Evolutionary conservation across 2,797 vertebrate genomes (phyloP).

Genomic region (Poecilia wingei): DNA sequence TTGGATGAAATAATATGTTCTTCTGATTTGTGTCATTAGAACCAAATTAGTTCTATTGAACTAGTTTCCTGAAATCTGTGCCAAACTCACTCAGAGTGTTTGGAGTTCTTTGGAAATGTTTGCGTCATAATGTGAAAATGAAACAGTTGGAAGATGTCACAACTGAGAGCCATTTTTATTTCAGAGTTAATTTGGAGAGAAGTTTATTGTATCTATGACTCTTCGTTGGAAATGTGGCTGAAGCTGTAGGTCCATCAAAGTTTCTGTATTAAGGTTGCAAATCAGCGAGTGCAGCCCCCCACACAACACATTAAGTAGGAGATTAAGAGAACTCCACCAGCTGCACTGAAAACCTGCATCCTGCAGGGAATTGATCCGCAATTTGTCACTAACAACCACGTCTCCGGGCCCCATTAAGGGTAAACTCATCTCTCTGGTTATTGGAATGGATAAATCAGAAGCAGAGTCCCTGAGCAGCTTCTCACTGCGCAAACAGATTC

Average conservation of each 20-base stretch:
- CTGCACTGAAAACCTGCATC: neutral
- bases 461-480: conserved; percentile 16
- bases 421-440: conserved; percentile 51
- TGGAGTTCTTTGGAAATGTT: neutral
- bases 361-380: conserved; percentile 37
- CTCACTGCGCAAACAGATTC: conserved; percentile 4
- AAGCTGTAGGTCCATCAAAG: conserved; percentile 23
- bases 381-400: conserved; percentile 41
- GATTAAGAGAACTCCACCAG: conserved; percentile 21
- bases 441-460: conserved; percentile 50
- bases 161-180: conserved; percentile 15
- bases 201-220: conserved; percentile 17
- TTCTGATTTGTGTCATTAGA: neutral
- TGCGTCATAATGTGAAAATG: neutral
- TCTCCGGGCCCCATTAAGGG: conserved; percentile 34
- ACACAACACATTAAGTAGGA: conserved; percentile 16
- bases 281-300: conserved; percentile 21
- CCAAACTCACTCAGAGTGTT: neutral
- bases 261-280: conserved; percentile 20
- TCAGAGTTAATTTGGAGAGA: conserved; percentile 11
- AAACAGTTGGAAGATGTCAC: conserved; percentile 17
- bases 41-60: neutral
- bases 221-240: conserved; percentile 12
- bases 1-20: neutral
- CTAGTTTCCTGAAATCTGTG: neutral